Conservation (phyloP, 2,797 vertebrate genomes). For the Anas bahamensis region DNA sequence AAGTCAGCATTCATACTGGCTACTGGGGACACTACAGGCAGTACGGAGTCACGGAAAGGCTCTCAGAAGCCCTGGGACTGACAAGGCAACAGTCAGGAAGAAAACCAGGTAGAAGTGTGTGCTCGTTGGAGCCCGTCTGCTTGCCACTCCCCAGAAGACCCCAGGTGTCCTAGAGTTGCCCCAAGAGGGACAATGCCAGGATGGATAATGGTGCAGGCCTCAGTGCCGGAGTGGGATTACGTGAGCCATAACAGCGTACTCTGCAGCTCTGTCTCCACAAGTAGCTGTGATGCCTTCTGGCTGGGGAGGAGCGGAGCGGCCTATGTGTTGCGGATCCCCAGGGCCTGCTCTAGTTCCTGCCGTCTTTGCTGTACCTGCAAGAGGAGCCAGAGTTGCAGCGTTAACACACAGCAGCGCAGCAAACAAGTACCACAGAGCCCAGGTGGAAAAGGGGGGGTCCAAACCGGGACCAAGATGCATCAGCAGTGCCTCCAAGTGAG, state of each 20-base stretch:
- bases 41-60: neutral
- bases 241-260: slow-evolving; percentile 46
- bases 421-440: neutral
- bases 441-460: neutral
- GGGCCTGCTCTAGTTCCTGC: slow-evolving; percentile 97
- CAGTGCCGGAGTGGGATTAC: slow-evolving; percentile 47
- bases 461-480: no score
- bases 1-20: neutral
- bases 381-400: neutral
- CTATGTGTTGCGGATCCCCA: slow-evolving; percentile 98
- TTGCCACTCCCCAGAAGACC: neutral
- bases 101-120: slow-evolving; percentile 67
- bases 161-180: slow-evolving; percentile 1
- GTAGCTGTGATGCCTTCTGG: slow-evolving; percentile 19
- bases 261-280: slow-evolving; percentile 62
- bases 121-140: slow-evolving; percentile 19
- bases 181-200: slow-evolving; percentile 17
- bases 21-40: slow-evolving; percentile 17
- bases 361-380: slow-evolving; percentile 95
- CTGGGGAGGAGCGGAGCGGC: slow-evolving; percentile 27
- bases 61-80: slow-evolving; percentile 22
- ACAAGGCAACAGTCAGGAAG: slow-evolving; percentile 59
- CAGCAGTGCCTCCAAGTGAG: no score
- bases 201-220: neutral
- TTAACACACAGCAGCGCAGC: neutral